Evolutionary conservation across 1,140 invertebrate genomes (phyloP).

Genomic region (Drosophila tristis): DNA sequence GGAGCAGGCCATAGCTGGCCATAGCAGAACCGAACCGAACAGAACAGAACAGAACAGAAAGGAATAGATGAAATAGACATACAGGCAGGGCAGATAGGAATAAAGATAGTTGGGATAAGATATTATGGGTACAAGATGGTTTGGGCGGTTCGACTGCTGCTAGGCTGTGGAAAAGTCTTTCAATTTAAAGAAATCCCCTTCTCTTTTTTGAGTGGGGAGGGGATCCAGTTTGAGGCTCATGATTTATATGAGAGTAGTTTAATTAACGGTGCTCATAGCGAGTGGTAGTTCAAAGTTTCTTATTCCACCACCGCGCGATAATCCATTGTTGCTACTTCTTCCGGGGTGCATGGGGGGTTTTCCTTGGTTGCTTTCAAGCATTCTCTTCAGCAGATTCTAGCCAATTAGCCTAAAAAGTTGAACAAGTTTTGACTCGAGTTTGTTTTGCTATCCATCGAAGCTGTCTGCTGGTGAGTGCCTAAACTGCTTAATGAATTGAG

Average conservation of each 20-base stretch:
- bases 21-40: constrained; percentile 2
- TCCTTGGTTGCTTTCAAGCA: background rate
- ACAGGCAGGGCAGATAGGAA: constrained; percentile 13
- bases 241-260: constrained; percentile 45
- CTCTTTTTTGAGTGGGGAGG: background rate
- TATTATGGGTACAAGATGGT: too few relatives aligned
- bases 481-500: constrained; percentile 25
- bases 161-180: constrained; percentile 3
- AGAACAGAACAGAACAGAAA: background rate
- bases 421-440: background rate
- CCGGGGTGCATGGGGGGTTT: background rate
- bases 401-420: constrained; percentile 17
- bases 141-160: background rate
- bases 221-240: background rate
- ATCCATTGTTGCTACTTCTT: constrained; percentile 23
- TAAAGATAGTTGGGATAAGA: constrained; percentile 32
- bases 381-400: background rate
- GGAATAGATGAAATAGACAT: background rate
- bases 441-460: background rate
- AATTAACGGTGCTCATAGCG: constrained; percentile 52
- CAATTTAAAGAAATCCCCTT: constrained; percentile 1
- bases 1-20: constrained; percentile 17
- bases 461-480: constrained; percentile 1
- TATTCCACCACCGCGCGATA: background rate
- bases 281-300: constrained; percentile 39